Evolutionary conservation across 1,140 invertebrate genomes (phyloP).

Genomic region (Glomeris maerens): DNA sequence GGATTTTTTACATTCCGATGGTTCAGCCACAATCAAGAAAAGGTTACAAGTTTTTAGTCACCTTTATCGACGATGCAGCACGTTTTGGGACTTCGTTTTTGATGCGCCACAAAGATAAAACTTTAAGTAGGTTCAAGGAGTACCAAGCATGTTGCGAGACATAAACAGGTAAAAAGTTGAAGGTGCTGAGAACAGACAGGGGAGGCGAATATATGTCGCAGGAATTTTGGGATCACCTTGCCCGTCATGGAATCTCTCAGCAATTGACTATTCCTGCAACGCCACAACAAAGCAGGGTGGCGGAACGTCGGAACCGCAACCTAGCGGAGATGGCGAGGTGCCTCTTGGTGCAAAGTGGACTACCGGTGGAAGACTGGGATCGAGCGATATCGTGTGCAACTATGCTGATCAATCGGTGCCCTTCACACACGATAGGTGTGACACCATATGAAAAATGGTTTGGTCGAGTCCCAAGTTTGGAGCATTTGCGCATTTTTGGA

Average conservation of each 20-base stretch:
- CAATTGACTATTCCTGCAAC: constrained; percentile 24
- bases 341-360: neutral
- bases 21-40: too few relatives aligned
- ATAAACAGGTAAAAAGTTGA: constrained; percentile 4
- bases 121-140: too few relatives aligned
- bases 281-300: too few relatives aligned
- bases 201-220: constrained; percentile 13
- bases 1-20: too few relatives aligned
- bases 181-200: constrained; percentile 9
- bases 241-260: constrained; percentile 24
- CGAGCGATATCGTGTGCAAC: constrained; percentile 20
- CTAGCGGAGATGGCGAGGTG: constrained; percentile 16
- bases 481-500: constrained; percentile 35
- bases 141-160: too few relatives aligned
- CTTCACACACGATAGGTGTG: constrained; percentile 28
- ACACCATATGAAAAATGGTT: constrained; percentile 32
- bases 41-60: too few relatives aligned
- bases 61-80: too few relatives aligned
- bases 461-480: constrained; percentile 32
- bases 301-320: too few relatives aligned
- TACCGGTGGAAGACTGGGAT: neutral
- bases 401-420: constrained; percentile 32
- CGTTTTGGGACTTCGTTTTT: too few relatives aligned
- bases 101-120: too few relatives aligned
- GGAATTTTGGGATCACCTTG: constrained; percentile 12